Percentiles rank a stretch among this genome's conserved stretches.
phyloP scores from a whole-genome alignment of 2,113 vertebrate species.

The Brevimyrus niger region DNA sequence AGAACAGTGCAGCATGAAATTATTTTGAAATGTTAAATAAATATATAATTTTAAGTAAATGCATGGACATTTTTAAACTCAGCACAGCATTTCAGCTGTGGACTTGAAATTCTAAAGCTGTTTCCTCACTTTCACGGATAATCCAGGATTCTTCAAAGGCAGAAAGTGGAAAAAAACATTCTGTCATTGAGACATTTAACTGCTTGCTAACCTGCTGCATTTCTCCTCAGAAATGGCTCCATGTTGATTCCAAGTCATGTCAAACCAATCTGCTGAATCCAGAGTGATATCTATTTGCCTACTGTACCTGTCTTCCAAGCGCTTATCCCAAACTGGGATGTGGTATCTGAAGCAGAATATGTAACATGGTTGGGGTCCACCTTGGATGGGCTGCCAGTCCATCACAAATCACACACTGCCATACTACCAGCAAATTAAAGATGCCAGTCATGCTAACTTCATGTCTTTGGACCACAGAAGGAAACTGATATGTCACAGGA shows the following conservation, averaged over 20 bases:
- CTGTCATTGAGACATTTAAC: not conserved
- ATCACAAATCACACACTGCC: not conserved
- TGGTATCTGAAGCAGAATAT: not conserved
- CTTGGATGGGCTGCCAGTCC: not conserved
- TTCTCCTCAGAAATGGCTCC: not conserved
- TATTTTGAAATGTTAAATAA: not conserved
- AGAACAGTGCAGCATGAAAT: not conserved
- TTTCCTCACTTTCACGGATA: not conserved
- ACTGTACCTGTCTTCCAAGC: not conserved
- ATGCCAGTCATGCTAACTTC: not conserved
- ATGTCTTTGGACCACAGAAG: not conserved
- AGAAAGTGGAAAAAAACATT: not conserved
- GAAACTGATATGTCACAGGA: not conserved
- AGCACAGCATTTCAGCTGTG: not conserved
- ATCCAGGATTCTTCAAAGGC: not conserved
- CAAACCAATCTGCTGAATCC: not conserved
- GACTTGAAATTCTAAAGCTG: not conserved
- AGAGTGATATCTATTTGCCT: not conserved
- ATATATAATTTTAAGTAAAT: not conserved
- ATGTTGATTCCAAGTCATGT: not conserved
- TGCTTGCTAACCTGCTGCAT: not conserved
- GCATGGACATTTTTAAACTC: not conserved
- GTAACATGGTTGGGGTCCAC: not conserved
- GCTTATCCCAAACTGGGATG: not conserved
- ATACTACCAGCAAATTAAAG: not conserved